phyloP scores from a whole-genome alignment of 2,888 invertebrate species.

The Diogma glabrata region DNA sequence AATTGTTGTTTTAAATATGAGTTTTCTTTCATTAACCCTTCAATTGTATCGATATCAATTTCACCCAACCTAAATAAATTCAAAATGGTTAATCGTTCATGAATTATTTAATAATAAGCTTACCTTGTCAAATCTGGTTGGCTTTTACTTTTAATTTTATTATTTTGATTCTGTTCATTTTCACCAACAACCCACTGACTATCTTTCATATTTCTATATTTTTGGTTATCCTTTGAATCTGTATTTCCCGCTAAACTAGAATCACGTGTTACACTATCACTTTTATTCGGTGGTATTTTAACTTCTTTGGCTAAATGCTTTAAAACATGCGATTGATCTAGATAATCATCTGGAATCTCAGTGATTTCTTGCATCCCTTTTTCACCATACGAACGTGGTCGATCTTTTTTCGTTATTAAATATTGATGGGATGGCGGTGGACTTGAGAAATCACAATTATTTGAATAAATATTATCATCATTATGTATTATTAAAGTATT shows the following conservation, averaged over 20 bases:
- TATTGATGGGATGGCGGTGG: slow-evolving; percentile 9
- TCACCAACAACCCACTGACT: slow-evolving; percentile 17
- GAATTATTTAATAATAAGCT: slow-evolving; percentile 7
- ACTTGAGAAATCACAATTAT: slow-evolving; percentile 18
- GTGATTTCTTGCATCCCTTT: slow-evolving; percentile 54
- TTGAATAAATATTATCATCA: slow-evolving; percentile 31
- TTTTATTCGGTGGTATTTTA: slow-evolving; percentile 27
- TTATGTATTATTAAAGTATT: slow-evolving; percentile 76
- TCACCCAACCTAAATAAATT: slow-evolving; percentile 14
- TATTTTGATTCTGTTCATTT: slow-evolving; percentile 16
- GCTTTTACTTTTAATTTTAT: slow-evolving; percentile 21
- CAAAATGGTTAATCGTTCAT: slow-evolving; percentile 1
- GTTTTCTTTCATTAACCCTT: slow-evolving; percentile 46
- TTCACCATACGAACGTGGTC: slow-evolving; percentile 21
- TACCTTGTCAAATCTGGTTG: slow-evolving; percentile 22
- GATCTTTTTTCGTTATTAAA: slow-evolving; percentile 18
- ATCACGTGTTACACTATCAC: slow-evolving; percentile 19
- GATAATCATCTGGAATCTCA: slow-evolving; percentile 73
- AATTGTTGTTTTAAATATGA: slow-evolving; percentile 70
- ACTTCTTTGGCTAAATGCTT: slow-evolving; percentile 75
- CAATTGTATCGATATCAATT: slow-evolving; percentile 17
- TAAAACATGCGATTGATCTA: slow-evolving; percentile 69
- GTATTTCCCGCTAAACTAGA: slow-evolving; percentile 22
- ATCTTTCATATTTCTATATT: slow-evolving; percentile 11
- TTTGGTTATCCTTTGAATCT: slow-evolving; percentile 20